phyloP scores from a whole-genome alignment of 2,797 vertebrate species.

The Bovichtus variegatus region DNA sequence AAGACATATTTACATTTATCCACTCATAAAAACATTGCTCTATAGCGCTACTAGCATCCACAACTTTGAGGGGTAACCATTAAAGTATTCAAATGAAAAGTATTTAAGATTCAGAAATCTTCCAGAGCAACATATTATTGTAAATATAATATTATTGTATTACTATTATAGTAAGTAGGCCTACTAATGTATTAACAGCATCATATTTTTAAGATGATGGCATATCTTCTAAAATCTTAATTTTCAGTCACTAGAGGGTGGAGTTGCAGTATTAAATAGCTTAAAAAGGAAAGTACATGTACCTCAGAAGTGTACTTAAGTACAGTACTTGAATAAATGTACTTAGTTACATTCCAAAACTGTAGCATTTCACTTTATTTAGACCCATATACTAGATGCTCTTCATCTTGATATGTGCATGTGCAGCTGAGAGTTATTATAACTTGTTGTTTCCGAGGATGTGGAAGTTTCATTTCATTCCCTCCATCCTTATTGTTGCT shows the following conservation, averaged over 20 bases:
- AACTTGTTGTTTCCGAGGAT: background rate
- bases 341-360: background rate
- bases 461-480: background rate
- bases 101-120: background rate
- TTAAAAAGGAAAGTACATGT: background rate
- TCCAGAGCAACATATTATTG: background rate
- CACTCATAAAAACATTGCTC: too few species aligned
- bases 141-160: background rate
- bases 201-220: background rate
- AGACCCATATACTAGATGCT: background rate
- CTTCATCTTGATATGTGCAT: background rate
- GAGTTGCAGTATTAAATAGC: background rate
- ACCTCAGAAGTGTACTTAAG: background rate
- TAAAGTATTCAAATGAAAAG: background rate
- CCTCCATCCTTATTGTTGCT: background rate
- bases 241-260: background rate
- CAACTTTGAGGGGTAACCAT: background rate
- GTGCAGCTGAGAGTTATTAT: background rate
- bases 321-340: background rate
- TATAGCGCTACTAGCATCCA: too few species aligned
- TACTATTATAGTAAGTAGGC: background rate
- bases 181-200: background rate
- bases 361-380: background rate
- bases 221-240: background rate
- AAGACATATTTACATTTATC: too few species aligned